Percentiles rank a stretch among this genome's conserved stretches.
Evolutionary conservation across 2,797 vertebrate species (phyloP).

Genomic region (Tragopan temminckii): DNA sequence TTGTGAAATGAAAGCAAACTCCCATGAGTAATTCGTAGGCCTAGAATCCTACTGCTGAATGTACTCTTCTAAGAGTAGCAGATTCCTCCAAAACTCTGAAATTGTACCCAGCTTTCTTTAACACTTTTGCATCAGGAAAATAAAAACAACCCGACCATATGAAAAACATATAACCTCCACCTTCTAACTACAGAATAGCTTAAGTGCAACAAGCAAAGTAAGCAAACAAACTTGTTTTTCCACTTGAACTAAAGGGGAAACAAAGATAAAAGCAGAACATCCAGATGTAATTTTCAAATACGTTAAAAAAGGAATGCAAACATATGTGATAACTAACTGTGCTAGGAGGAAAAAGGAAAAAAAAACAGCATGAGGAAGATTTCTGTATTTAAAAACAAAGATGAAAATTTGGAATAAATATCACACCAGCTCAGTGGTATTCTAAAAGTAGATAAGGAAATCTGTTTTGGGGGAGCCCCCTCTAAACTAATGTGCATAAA

Average conservation of each 20-base stretch:
- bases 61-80: not conserved
- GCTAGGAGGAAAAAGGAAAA: not conserved
- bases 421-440: not conserved
- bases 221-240: not conserved
- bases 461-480: not conserved
- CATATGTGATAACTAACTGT: not conserved
- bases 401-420: not conserved
- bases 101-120: not conserved
- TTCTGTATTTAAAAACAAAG: not conserved
- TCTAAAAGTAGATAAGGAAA: not conserved
- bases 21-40: not conserved
- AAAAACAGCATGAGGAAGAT: not conserved
- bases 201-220: not conserved
- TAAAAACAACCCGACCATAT: not conserved
- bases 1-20: not conserved
- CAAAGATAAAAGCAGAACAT: not conserved
- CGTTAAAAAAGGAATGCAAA: not conserved
- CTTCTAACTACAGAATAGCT: not conserved
- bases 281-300: not conserved
- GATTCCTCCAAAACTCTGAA: not conserved
- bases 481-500: not conserved
- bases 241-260: not conserved
- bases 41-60: not conserved
- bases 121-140: not conserved
- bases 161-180: not conserved